Conservation (phyloP, 2,888 invertebrate species). For the Epinotia nisella region DNA sequence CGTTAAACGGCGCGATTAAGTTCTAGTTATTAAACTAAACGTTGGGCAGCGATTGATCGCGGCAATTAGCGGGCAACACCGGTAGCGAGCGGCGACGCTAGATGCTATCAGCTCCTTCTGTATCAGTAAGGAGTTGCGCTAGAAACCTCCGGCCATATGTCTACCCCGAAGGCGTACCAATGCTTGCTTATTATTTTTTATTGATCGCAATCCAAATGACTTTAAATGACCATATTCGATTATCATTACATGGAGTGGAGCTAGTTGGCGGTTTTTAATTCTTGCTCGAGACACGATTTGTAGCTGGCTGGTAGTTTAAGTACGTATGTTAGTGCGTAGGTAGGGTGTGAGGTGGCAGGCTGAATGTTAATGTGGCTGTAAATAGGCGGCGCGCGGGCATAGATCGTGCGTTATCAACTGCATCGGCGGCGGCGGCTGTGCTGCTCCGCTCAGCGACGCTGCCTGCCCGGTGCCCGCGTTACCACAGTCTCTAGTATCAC, state of each 20-base stretch:
- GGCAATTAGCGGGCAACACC: conserved; percentile 41
- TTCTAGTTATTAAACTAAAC: conserved; percentile 10
- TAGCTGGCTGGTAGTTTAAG: neutral
- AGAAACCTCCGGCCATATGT: conserved; percentile 34
- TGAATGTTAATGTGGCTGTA: conserved; percentile 25
- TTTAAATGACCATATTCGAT: conserved; percentile 24
- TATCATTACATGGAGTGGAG: neutral
- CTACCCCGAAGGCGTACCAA: conserved; percentile 29
- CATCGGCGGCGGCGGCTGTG: conserved; percentile 27
- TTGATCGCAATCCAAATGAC: conserved; percentile 30
- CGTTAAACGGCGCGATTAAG: conserved; percentile 35
- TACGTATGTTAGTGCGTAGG: conserved; percentile 1
- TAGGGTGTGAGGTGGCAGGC: conserved; percentile 1
- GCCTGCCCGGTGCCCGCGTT: neutral
- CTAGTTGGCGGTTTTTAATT: conserved; percentile 5
- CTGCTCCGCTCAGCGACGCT: conserved; percentile 1
- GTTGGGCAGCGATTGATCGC: conserved; percentile 38
- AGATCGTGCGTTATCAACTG: conserved; percentile 36
- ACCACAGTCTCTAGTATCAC: neutral
- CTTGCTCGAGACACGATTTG: neutral
- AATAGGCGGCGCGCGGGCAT: conserved; percentile 25
- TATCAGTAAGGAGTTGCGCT: conserved; percentile 31
- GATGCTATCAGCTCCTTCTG: conserved; percentile 31
- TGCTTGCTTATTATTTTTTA: conserved; percentile 33
- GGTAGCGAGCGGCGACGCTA: conserved; percentile 21